Conservation (phyloP, 2,797 vertebrate species). For the Otolemur crassicaudatus region DNA sequence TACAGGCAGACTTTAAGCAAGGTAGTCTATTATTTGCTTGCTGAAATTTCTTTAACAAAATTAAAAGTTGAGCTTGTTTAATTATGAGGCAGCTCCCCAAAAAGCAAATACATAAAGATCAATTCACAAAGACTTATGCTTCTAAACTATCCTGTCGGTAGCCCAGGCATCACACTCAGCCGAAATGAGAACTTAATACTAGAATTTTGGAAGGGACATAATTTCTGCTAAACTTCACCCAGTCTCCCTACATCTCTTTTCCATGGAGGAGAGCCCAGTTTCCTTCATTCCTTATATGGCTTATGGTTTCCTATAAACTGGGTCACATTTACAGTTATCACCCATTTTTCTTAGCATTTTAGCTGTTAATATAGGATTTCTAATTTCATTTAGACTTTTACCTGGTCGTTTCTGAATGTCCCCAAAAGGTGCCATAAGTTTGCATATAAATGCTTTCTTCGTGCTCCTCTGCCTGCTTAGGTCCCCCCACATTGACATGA, state of each 20-base stretch:
- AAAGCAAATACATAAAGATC: not conserved
- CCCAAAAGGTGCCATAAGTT: not conserved
- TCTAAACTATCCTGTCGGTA: not conserved
- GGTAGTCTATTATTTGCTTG: conserved; percentile 2
- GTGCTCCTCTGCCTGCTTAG: fast-evolving
- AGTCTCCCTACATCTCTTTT: not conserved
- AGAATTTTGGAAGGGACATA: not conserved
- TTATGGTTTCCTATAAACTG: not conserved
- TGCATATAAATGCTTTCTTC: not conserved
- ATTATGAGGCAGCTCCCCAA: not conserved
- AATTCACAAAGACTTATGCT: not conserved
- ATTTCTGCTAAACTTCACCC: not conserved
- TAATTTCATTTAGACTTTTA: not conserved
- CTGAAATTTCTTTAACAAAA: conserved; percentile 47
- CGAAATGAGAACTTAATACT: not conserved
- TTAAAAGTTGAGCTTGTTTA: conserved; percentile 58
- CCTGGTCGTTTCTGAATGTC: not conserved
- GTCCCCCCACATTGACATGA: not conserved
- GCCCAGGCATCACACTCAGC: not conserved
- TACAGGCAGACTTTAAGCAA: not conserved
- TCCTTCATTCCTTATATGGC: not conserved
- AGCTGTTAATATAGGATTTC: not conserved
- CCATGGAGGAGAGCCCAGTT: not conserved
- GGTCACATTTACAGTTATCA: not conserved
- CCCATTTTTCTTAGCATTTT: not conserved